phyloP scores from a whole-genome alignment of 2,113 vertebrate species.

The Dromaius novaehollandiae region DNA sequence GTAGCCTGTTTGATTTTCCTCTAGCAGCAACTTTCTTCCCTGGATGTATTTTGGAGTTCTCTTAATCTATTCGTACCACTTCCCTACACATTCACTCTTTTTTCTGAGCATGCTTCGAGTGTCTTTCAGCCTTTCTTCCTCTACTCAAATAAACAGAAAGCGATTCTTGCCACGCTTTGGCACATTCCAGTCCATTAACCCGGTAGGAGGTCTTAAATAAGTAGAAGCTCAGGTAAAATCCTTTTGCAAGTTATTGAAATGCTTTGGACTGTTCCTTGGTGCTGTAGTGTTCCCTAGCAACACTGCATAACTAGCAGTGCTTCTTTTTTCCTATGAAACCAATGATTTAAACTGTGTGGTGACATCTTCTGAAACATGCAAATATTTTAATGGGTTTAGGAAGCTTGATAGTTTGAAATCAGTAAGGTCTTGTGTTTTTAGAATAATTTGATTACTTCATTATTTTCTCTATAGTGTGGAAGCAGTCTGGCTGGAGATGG shows the following conservation, averaged over 20 bases:
- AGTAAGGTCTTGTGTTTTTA: background rate
- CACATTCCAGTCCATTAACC: constrained; percentile 48
- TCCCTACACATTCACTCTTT: background rate
- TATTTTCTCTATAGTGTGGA: background rate
- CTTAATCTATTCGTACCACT: background rate
- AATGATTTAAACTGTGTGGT: background rate
- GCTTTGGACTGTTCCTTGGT: constrained; percentile 39
- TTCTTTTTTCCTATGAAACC: constrained; percentile 19
- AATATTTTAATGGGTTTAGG: constrained; percentile 21
- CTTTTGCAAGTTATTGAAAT: constrained; percentile 33
- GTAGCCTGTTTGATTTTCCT: background rate
- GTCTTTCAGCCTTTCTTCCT: constrained; percentile 16
- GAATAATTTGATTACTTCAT: background rate
- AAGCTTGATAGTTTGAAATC: background rate
- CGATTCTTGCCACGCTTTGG: background rate
- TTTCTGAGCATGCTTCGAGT: constrained; percentile 22
- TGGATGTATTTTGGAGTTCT: background rate
- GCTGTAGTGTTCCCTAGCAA: constrained; percentile 53
- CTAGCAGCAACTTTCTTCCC: background rate
- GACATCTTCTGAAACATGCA: background rate
- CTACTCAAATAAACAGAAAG: constrained; percentile 16
- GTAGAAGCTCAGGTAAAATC: constrained; percentile 59
- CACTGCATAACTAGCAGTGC: constrained; percentile 26
- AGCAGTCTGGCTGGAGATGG: background rate
- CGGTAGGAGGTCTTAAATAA: constrained; percentile 58